These are phyloP conservation scores for Ceyx cyanopectus DNA, from an alignment of 2,113 vertebrate genomes.

Conservation along the genomic window DNA sequence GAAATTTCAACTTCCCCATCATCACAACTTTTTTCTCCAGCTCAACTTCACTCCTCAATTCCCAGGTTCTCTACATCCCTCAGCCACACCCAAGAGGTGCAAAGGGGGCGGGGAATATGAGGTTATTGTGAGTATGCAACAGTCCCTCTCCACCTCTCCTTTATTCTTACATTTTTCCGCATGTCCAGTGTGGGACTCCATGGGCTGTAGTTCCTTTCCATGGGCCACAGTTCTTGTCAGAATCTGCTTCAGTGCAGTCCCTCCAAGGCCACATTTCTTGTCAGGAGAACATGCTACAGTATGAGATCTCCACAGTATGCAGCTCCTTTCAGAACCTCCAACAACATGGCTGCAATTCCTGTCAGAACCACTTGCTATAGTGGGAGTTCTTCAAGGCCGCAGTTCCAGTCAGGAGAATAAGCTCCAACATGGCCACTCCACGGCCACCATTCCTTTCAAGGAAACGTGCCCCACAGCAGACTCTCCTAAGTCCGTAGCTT, in stretches of 20 bases:
- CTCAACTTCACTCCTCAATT: not conserved
- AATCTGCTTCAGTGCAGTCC: not conserved
- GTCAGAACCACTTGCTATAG: not conserved
- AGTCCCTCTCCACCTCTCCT: not conserved
- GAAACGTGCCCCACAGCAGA: not conserved
- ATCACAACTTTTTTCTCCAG: not conserved
- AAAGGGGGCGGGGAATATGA: not conserved
- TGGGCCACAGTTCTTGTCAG: not conserved
- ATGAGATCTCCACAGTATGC: too few species aligned
- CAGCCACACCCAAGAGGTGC: rapidly evolving
- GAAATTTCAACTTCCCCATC: not conserved
- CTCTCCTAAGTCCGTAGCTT: not conserved
- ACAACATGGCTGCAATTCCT: not conserved
- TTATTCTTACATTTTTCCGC: not conserved
- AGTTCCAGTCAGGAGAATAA: not conserved
- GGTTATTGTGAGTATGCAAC: not conserved
- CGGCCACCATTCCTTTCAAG: not conserved
- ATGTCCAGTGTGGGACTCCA: not conserved
- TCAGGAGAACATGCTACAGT: not conserved
- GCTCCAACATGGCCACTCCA: rapidly evolving
- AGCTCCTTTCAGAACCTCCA: not conserved
- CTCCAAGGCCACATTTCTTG: rapidly evolving
- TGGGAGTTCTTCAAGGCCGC: not conserved
- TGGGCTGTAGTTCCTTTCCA: not conserved
- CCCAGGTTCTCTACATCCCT: not conserved